Evolutionary conservation across 2,888 invertebrate genomes (phyloP).

Genomic region (Pinctada fucata): DNA sequence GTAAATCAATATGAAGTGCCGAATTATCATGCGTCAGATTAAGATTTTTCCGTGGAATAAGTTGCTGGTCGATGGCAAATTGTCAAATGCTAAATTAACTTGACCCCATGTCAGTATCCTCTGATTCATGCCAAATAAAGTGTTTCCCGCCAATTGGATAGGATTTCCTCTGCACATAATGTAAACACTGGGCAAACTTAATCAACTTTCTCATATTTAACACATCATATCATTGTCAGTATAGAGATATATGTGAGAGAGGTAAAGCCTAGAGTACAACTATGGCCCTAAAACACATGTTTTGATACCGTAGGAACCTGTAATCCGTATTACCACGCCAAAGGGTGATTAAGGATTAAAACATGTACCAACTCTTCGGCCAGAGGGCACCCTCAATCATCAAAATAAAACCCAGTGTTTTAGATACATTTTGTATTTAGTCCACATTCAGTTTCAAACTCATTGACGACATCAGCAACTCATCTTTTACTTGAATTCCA

Average conservation of each 20-base stretch:
- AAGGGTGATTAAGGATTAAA: too few species aligned
- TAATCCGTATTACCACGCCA: too few species aligned
- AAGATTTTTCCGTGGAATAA: slow-evolving; percentile 43
- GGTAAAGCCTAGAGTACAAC: too few species aligned
- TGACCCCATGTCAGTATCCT: slow-evolving; percentile 52
- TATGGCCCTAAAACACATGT: too few species aligned
- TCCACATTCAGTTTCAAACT: too few species aligned
- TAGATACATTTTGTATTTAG: too few species aligned
- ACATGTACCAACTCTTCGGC: too few species aligned
- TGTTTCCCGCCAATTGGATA: slow-evolving; percentile 25
- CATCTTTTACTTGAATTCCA: too few species aligned
- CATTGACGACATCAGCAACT: too few species aligned
- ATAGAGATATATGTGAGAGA: background rate
- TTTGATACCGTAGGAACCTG: too few species aligned
- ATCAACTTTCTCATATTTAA: slow-evolving; percentile 12
- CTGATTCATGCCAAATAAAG: slow-evolving; percentile 56
- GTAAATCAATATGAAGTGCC: slow-evolving; percentile 55
- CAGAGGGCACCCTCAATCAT: too few species aligned
- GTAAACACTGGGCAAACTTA: background rate
- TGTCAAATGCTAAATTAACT: slow-evolving; percentile 60
- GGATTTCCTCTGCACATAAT: slow-evolving; percentile 1
- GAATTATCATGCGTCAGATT: slow-evolving; percentile 40
- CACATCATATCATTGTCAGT: slow-evolving; percentile 6
- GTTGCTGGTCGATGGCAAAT: slow-evolving; percentile 52
- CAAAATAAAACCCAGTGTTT: too few species aligned